These are phyloP conservation scores for Poecile atricapillus DNA, from an alignment of 2,113 vertebrate species.

Conservation along the genomic window DNA sequence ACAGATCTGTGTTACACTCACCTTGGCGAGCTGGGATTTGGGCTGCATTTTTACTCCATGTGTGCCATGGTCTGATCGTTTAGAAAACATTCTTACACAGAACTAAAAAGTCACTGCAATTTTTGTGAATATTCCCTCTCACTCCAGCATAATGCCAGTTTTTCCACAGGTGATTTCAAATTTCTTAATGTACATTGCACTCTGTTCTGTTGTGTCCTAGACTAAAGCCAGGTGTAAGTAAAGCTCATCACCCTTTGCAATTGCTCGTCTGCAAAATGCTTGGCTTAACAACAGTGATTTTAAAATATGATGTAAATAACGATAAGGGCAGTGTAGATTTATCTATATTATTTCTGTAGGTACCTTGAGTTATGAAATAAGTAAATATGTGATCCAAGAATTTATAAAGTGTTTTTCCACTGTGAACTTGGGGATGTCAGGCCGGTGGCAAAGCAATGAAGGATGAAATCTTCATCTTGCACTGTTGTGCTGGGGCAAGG, in stretches of 20 bases:
- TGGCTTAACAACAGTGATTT: not conserved
- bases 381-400: not conserved
- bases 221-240: not conserved
- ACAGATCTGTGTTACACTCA: not conserved
- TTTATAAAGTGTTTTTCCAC: not conserved
- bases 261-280: not conserved
- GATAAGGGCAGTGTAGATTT: not conserved
- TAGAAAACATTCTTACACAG: not conserved
- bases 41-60: not conserved
- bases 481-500: not conserved
- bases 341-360: not conserved
- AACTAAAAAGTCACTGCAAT: not conserved
- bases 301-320: not conserved
- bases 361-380: not conserved
- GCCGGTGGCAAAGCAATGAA: not conserved
- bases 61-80: not conserved
- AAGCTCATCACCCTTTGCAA: not conserved
- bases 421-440: fast-evolving
- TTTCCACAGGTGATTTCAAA: not conserved
- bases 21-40: not conserved
- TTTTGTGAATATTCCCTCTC: not conserved
- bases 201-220: not conserved
- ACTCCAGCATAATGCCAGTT: not conserved
- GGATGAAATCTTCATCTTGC: not conserved
- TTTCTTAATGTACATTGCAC: not conserved